phyloP scores from a whole-genome alignment of 2,113 vertebrate genomes.

The Cathartes aura region DNA sequence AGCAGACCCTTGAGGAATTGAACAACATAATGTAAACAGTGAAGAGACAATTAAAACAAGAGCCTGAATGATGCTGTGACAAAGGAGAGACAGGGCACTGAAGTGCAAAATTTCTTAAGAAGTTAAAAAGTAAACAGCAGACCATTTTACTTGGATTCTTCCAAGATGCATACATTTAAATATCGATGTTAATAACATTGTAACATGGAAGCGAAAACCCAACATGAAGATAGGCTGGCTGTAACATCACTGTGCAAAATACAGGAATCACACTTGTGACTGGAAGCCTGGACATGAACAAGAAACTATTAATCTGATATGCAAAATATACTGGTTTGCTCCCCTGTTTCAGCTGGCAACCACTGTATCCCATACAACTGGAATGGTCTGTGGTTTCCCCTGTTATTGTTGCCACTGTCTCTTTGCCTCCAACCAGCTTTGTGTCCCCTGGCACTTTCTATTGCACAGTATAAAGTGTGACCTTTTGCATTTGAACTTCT shows the following conservation, averaged over 20 bases:
- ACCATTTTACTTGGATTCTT: background rate
- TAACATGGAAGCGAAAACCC: background rate
- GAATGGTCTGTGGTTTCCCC: background rate
- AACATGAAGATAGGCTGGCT: background rate
- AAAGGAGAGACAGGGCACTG: background rate
- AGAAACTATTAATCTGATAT: background rate
- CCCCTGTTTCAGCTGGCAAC: background rate
- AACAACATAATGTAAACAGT: background rate
- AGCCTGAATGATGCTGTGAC: background rate
- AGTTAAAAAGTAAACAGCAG: background rate
- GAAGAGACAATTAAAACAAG: background rate
- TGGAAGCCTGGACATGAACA: background rate
- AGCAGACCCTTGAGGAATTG: background rate
- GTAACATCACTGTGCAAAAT: background rate
- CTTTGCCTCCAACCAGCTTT: background rate
- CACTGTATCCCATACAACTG: background rate
- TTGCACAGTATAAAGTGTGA: background rate
- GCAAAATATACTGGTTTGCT: background rate
- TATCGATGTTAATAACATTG: background rate
- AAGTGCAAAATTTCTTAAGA: background rate
- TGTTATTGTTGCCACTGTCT: background rate
- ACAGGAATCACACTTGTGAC: background rate
- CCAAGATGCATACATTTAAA: background rate
- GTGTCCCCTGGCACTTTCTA: background rate
- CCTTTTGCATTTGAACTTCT: background rate